Percentiles rank a stretch among this genome's conserved stretches.
phyloP scores from a whole-genome alignment of 2,888 invertebrate genomes.

The Drosophila flavopinicola region DNA sequence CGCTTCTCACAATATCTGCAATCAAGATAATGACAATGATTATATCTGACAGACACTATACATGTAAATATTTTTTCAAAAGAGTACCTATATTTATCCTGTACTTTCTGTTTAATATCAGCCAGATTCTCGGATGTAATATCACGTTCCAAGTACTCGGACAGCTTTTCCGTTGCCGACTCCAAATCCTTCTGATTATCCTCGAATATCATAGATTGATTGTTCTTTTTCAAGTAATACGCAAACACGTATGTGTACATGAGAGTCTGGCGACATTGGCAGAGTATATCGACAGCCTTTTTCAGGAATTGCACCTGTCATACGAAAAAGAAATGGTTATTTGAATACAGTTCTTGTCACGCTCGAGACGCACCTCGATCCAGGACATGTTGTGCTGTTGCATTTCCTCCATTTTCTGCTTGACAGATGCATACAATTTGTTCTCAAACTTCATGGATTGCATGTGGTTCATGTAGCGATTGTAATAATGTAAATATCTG shows the following conservation, averaged over 20 bases:
- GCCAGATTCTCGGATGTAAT: conserved; percentile 98
- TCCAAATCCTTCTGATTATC: conserved; percentile 99
- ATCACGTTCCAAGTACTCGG: conserved; percentile 98
- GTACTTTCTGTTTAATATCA: conserved; percentile 99
- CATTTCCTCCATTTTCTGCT: conserved; percentile 99
- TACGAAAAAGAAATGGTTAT: background rate
- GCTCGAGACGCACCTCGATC: conserved; percentile 91
- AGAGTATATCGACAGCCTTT: conserved; percentile 98
- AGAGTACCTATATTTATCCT: conserved; percentile 96
- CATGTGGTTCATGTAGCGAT: conserved; percentile 99
- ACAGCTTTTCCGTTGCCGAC: conserved; percentile 97
- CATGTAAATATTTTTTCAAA: background rate
- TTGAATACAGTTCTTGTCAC: background rate
- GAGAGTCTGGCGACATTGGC: conserved; percentile 97
- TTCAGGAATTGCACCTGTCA: conserved; percentile 96
- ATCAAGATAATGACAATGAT: background rate
- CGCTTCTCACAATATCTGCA: conserved; percentile 98
- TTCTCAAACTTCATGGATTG: conserved; percentile 98
- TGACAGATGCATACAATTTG: conserved; percentile 97
- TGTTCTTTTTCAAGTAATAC: conserved; percentile 98
- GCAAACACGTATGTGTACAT: conserved; percentile 99
- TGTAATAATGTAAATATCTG: conserved; percentile 99
- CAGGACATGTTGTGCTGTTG: conserved; percentile 99
- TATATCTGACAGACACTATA: background rate
- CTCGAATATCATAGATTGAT: conserved; percentile 99